Conservation (phyloP, 2,888 invertebrate genomes). For the Meloe dianella region DNA sequence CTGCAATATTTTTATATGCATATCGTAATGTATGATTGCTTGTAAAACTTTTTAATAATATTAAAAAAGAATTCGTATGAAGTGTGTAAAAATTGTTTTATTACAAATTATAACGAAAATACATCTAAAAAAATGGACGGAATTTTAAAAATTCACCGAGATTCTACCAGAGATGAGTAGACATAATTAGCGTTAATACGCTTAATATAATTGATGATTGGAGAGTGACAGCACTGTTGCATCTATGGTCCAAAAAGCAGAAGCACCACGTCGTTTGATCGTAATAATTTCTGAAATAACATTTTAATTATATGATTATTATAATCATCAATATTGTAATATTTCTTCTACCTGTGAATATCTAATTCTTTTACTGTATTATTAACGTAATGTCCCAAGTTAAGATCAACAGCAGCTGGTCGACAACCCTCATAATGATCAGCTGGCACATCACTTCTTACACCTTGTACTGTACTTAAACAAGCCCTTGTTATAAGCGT, state of each 20-base stretch:
- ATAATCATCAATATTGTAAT: no score
- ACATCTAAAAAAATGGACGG: conserved; percentile 26
- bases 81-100: conserved; percentile 5
- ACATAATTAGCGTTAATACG: conserved; percentile 13
- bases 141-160: no score
- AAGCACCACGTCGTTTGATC: conserved; percentile 86
- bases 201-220: conserved; percentile 37
- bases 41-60: conserved; percentile 11
- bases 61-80: conserved; percentile 3
- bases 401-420: conserved; percentile 77
- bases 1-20: conserved; percentile 32
- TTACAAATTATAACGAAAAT: conserved; percentile 12
- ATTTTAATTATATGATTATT: conserved; percentile 19
- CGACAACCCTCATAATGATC: conserved; percentile 92
- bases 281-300: conserved; percentile 74
- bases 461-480: conserved; percentile 76
- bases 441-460: conserved; percentile 86
- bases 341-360: conserved; percentile 69
- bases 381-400: conserved; percentile 85
- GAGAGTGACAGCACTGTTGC: conserved; percentile 63
- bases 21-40: conserved; percentile 26
- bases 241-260: conserved; percentile 89
- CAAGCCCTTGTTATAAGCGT: conserved; percentile 84
- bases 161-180: no score
- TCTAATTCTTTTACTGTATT: conserved; percentile 86